phyloP scores from a whole-genome alignment of 2,113 vertebrate species.

The Artemisiospiza belli region DNA sequence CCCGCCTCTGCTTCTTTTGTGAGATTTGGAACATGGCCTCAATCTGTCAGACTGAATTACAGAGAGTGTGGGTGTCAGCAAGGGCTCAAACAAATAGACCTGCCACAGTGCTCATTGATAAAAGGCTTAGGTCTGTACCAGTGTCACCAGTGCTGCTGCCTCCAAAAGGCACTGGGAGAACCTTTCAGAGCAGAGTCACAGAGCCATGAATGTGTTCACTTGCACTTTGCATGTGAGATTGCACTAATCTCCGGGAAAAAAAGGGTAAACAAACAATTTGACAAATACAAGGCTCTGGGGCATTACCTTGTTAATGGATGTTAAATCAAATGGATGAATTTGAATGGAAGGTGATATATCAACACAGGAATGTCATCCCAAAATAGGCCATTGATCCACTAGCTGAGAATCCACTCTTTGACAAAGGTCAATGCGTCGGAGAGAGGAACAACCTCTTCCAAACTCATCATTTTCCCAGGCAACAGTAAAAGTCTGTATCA shows the following conservation, averaged over 20 bases:
- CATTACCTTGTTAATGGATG: constrained; percentile 17
- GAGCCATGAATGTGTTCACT: background rate
- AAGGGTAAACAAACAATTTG: constrained; percentile 31
- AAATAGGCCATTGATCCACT: constrained; percentile 52
- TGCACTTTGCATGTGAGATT: background rate
- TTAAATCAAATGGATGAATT: constrained; percentile 45
- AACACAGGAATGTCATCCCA: constrained; percentile 21
- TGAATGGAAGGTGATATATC: constrained; percentile 53
- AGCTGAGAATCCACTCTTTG: constrained; percentile 19
- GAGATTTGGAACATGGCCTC: constrained; percentile 82
- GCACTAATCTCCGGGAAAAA: constrained; percentile 21
- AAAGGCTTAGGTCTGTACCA: constrained; percentile 37
- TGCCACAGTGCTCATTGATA: constrained; percentile 62
- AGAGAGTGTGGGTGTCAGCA: constrained; percentile 68
- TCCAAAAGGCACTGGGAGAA: background rate
- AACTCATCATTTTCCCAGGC: constrained; percentile 50
- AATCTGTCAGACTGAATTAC: constrained; percentile 86
- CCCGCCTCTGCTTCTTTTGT: constrained; percentile 78
- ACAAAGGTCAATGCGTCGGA: constrained; percentile 41
- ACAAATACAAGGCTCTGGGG: constrained; percentile 14
- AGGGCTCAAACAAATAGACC: constrained; percentile 71
- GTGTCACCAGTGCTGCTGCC: background rate
- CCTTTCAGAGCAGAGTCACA: background rate
- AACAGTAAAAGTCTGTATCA: constrained; percentile 16
- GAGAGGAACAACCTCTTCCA: constrained; percentile 12